Percentiles rank a stretch among this genome's conserved stretches.
phyloP scores from a whole-genome alignment of 1,140 invertebrate genomes.

The Drosophila malerkotliana region DNA sequence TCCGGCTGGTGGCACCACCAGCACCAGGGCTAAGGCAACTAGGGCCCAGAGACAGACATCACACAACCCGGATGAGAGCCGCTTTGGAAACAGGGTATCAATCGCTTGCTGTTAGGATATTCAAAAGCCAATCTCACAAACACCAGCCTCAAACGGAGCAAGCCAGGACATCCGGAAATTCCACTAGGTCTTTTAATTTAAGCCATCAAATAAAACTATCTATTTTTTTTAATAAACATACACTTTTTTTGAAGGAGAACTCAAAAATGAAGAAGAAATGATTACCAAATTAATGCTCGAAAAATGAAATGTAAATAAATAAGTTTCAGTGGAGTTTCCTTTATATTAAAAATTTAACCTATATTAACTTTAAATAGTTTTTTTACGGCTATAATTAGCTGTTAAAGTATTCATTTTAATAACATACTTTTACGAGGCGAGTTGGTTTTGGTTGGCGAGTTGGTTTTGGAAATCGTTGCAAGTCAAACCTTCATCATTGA shows the following conservation, averaged over 20 bases:
- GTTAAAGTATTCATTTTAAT: too few species aligned
- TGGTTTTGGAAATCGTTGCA: too few species aligned
- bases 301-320: background rate
- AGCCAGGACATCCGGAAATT: constrained; percentile 10
- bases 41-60: background rate
- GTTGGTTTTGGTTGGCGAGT: too few species aligned
- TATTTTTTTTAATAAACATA: constrained; percentile 24
- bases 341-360: too few species aligned
- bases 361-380: too few species aligned
- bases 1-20: constrained; percentile 78
- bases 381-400: too few species aligned
- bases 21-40: constrained; percentile 45
- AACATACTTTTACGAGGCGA: too few species aligned
- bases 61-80: background rate
- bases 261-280: background rate
- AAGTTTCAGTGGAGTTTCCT: too few species aligned
- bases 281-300: background rate
- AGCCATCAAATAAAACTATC: constrained; percentile 35
- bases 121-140: constrained; percentile 1
- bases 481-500: too few species aligned
- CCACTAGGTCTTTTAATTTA: constrained; percentile 31
- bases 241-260: background rate
- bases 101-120: constrained; percentile 31
- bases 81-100: constrained; percentile 1
- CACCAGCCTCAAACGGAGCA: background rate